Base-by-base conservation (phyloP, 2,797 vertebrate species). In the Syncerus caffer region DNA sequence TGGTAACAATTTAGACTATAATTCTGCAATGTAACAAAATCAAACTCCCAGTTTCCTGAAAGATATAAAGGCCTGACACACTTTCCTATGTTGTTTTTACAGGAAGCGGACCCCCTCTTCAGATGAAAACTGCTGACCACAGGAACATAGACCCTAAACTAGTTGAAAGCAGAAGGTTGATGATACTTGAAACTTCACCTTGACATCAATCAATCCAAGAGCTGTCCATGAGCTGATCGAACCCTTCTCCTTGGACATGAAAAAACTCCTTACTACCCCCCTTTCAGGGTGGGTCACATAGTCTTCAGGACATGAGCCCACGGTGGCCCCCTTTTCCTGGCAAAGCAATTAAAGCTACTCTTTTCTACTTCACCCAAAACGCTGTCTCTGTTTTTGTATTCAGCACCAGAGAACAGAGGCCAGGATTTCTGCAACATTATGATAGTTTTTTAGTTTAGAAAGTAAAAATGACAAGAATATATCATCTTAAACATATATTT, bases 61-160 rank as follows among this genome's bases (percentile, higher is more conserved):
- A 64, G 62, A n/a, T 64, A 64, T 64, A n/a, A 64, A 64, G 31
- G 62, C 62, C 62, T 64, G 62, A 64, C 31, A 31, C 60, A n/a
- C 3, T n/a, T 64, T 64, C 62, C 15, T 64, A 8, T 8, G 31
- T n/a, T 64, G 31, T n/a, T n/a, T 64, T 64, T 64, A 64, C 4
- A 64, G 31, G 31, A 64, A n/a, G 62, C 0, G 0, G 2, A n/a
- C 62, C 15, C 60, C 15, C 14, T 9, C 62, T n/a, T 3, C 31
- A 64, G 62, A 17, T 64, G 62, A 64, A 64, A 64, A 64, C 62
- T 64, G 29, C 60, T 64, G 15, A 17, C 60, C 29, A 62, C 60
- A 62, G 60, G 29, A n/a, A n/a, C 29, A 16, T 8, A n/a, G 60
- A 62, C 62, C 62, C 31, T 64, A n/a, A 64, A n/a, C 15, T n/a